Conservation (phyloP, 2,113 vertebrate genomes). For the Eptatretus burgeri region DNA sequence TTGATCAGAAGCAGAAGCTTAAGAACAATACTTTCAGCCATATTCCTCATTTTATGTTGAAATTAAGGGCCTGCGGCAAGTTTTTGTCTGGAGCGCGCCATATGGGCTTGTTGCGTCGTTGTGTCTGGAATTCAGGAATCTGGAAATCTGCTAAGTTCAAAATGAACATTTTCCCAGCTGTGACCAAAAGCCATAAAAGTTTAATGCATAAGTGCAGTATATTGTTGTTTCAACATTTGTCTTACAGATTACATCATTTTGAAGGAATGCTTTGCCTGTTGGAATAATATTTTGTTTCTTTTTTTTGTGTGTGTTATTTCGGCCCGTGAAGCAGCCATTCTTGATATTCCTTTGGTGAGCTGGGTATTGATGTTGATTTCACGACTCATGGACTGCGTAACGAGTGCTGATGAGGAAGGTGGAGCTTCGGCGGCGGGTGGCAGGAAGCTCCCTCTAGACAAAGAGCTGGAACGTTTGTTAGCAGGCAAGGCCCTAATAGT, state of each 20-base stretch:
- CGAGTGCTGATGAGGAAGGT: slow-evolving; percentile 68
- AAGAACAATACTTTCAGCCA: too few relatives aligned
- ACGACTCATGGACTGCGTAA: slow-evolving; percentile 67
- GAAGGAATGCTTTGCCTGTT: too few relatives aligned
- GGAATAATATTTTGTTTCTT: background rate
- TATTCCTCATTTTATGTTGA: too few relatives aligned
- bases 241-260: background rate
- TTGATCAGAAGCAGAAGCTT: too few relatives aligned
- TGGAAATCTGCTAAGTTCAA: too few relatives aligned
- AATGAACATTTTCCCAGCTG: too few relatives aligned
- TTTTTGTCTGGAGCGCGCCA: too few relatives aligned
- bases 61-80: too few relatives aligned
- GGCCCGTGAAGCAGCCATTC: slow-evolving; percentile 24
- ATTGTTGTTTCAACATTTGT: background rate
- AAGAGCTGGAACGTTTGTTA: slow-evolving; percentile 51
- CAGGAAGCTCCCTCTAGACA: slow-evolving; percentile 65
- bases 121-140: too few relatives aligned
- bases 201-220: too few relatives aligned
- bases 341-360: slow-evolving; percentile 96
- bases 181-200: too few relatives aligned
- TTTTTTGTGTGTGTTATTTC: background rate
- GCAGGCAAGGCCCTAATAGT: slow-evolving; percentile 24
- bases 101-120: too few relatives aligned
- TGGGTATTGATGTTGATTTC: slow-evolving; percentile 98
- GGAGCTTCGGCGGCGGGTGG: slow-evolving; percentile 29